Evolutionary conservation across 2,797 vertebrate species (phyloP).

Genomic region (Orientallactaga sibirica): DNA sequence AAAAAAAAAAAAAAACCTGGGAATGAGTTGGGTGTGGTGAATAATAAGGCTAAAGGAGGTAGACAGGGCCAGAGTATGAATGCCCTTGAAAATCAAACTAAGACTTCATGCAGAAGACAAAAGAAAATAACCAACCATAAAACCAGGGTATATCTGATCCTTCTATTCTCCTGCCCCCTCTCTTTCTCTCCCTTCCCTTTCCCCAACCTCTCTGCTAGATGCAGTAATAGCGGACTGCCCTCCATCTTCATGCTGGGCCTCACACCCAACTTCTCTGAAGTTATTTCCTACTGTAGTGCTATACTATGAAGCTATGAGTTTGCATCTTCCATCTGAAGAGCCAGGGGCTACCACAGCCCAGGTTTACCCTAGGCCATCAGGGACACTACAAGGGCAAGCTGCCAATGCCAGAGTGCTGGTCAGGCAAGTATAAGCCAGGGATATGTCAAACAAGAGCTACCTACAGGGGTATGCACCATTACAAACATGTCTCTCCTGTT

Average conservation of each 20-base stretch:
- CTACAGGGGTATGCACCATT: background rate
- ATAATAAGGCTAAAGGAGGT: background rate
- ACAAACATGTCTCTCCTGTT: background rate
- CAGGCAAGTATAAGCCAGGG: background rate
- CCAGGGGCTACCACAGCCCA: background rate
- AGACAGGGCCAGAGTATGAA: constrained; percentile 8
- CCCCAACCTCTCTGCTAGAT: background rate
- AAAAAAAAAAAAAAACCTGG: background rate
- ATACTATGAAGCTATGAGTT: background rate
- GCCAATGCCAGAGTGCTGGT: background rate
- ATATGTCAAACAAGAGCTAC: background rate
- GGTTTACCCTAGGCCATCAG: background rate
- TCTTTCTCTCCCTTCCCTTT: background rate
- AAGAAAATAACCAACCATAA: constrained; percentile 25
- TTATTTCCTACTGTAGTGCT: background rate
- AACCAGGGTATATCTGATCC: background rate
- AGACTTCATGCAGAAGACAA: background rate
- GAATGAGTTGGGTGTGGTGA: background rate
- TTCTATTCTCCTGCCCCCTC: too few species aligned
- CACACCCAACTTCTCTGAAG: background rate
- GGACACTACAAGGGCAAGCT: background rate
- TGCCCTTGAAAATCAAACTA: background rate
- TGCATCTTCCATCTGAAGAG: background rate
- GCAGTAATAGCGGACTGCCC: background rate
- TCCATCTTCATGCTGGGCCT: background rate